A percentile compares a stretch with the other conserved stretches of the same genome.
Conservation (phyloP, 2,888 invertebrate species). For the Watsonalla binaria region DNA sequence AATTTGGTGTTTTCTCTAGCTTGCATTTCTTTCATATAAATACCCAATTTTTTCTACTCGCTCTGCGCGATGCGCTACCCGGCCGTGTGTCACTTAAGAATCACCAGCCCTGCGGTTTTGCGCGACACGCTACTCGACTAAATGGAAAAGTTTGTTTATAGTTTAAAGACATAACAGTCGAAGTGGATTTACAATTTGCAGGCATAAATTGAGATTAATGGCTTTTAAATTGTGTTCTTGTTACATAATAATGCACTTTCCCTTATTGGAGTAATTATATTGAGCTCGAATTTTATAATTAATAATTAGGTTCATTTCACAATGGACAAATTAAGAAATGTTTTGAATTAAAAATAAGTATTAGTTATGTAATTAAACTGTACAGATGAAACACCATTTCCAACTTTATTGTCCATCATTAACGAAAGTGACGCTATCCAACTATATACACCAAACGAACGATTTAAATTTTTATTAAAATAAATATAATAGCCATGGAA, state of each 20-base stretch:
- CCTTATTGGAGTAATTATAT: background rate
- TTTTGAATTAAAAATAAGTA: background rate
- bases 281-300: background rate
- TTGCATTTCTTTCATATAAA: too few species aligned
- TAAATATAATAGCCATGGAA: too few species aligned
- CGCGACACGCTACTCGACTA: conserved; percentile 38
- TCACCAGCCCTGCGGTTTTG: conserved; percentile 35
- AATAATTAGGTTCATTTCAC: too few species aligned
- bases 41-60: background rate
- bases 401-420: too few species aligned
- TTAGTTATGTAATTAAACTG: too few species aligned
- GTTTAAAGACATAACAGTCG: conserved; percentile 27
- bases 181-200: conserved; percentile 30
- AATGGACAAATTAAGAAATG: background rate
- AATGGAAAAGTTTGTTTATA: conserved; percentile 52
- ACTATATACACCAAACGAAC: too few species aligned
- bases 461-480: too few species aligned
- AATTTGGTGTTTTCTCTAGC: too few species aligned
- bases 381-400: too few species aligned
- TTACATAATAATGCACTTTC: conserved; percentile 4
- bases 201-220: conserved; percentile 47
- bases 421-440: too few species aligned
- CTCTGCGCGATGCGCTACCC: background rate
- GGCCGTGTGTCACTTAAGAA: conserved; percentile 29
- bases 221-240: conserved; percentile 20